Conservation (phyloP, 2,888 invertebrate species). For the Selenia dentaria region DNA sequence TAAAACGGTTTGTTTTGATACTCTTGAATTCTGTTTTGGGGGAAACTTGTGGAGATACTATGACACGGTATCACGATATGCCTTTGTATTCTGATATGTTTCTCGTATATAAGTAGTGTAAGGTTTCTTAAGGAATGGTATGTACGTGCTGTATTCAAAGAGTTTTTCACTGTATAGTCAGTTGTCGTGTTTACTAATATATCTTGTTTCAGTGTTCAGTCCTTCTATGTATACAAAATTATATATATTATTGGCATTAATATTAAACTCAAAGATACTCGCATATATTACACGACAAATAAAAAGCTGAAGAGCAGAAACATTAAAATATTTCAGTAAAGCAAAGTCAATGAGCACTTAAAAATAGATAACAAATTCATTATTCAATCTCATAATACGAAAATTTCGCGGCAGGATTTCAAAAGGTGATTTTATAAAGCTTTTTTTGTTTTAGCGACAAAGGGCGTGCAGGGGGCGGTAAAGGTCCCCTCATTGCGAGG, state of each 20-base stretch:
- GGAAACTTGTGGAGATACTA: constrained; percentile 9
- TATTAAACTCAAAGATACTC: no score
- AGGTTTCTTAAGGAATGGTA: neutral
- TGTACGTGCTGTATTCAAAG: no score
- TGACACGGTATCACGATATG: neutral
- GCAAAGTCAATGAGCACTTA: constrained; percentile 8
- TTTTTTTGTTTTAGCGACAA: constrained; percentile 59
- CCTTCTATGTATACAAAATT: no score
- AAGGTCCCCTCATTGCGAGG: constrained; percentile 51
- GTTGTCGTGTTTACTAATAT: no score
- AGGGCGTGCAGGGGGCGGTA: constrained; percentile 51
- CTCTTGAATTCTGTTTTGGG: constrained; percentile 28
- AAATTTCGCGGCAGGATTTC: constrained; percentile 23
- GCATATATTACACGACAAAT: no score
- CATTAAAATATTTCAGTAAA: no score
- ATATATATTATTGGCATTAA: no score
- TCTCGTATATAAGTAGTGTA: neutral
- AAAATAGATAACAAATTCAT: constrained; percentile 31
- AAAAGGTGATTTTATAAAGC: constrained; percentile 59
- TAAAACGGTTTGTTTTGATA: constrained; percentile 49
- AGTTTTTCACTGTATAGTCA: no score
- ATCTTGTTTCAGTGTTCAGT: no score
- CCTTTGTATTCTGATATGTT: constrained; percentile 9
- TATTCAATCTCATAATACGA: constrained; percentile 28
- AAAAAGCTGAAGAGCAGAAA: no score